Evolutionary conservation across 2,888 invertebrate genomes (phyloP).

Genomic region (Steinernema hermaphroditum): DNA sequence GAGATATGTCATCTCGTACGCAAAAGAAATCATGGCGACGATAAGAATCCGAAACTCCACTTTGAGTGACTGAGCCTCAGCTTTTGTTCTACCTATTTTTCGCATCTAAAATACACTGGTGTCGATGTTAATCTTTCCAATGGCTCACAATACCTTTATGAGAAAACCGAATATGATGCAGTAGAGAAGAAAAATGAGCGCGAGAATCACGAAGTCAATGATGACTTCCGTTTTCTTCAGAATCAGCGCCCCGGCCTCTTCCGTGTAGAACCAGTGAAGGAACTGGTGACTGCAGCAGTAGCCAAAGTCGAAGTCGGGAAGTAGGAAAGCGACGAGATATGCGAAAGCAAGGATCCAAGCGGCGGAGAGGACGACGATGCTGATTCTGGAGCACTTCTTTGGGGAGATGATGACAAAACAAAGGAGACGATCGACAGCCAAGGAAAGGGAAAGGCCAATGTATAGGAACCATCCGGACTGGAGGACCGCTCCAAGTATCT

Average conservation of each 20-base stretch:
- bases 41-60: neutral
- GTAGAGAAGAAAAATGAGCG: neutral
- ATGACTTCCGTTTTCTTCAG: neutral
- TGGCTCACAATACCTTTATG: neutral
- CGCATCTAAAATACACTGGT: neutral
- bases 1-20: neutral
- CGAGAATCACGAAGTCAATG: neutral
- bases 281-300: slow-evolving; percentile 5
- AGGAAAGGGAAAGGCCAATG: neutral
- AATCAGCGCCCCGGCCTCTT: neutral
- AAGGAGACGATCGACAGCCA: slow-evolving; percentile 14
- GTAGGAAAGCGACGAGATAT: neutral
- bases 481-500: slow-evolving; percentile 11
- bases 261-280: neutral
- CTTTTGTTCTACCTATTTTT: neutral
- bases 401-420: neutral
- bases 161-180: neutral
- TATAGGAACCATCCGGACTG: slow-evolving; percentile 20
- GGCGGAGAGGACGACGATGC: neutral
- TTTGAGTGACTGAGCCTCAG: neutral
- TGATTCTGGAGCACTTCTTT: neutral
- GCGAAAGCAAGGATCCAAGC: neutral
- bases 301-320: neutral
- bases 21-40: neutral
- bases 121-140: neutral